phyloP scores from a whole-genome alignment of 1,140 invertebrate genomes.

The Glomeris maerens region DNA sequence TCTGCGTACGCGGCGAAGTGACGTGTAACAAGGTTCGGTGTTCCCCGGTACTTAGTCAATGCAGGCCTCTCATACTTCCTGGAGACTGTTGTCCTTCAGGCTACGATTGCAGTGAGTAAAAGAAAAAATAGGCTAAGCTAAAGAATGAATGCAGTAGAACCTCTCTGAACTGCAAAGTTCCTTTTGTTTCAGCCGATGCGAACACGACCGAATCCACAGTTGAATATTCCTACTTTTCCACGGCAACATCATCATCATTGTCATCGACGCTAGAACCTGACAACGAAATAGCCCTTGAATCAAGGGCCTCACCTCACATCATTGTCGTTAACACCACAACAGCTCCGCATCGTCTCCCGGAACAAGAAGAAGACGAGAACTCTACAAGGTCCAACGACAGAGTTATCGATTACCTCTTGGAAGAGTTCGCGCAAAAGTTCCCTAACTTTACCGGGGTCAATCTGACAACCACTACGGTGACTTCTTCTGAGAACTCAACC shows the following conservation, averaged over 20 bases:
- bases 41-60: conserved; percentile 54
- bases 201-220: not conserved
- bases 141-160: conserved; percentile 13
- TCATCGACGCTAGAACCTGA: conserved; percentile 11
- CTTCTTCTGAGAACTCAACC: too few relatives aligned
- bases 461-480: too few relatives aligned
- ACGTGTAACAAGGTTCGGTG: conserved; percentile 60
- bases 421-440: too few relatives aligned
- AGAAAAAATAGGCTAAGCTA: conserved; percentile 3
- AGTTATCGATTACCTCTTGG: too few relatives aligned
- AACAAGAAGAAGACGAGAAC: not conserved
- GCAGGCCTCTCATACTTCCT: conserved; percentile 52
- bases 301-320: conserved; percentile 5
- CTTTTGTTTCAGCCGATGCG: conserved; percentile 8
- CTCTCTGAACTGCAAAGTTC: conserved; percentile 9
- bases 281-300: not conserved
- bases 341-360: not conserved
- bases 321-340: conserved; percentile 1
- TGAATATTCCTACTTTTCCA: conserved; percentile 9
- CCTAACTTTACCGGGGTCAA: too few relatives aligned
- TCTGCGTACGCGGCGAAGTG: conserved; percentile 56
- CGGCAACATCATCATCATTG: conserved; percentile 10
- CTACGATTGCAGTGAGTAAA: conserved; percentile 55
- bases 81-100: conserved; percentile 70
- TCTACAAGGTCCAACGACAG: not conserved